Evolutionary conservation across 2,888 invertebrate species (phyloP).

Genomic region (Mythimna lalbum): DNA sequence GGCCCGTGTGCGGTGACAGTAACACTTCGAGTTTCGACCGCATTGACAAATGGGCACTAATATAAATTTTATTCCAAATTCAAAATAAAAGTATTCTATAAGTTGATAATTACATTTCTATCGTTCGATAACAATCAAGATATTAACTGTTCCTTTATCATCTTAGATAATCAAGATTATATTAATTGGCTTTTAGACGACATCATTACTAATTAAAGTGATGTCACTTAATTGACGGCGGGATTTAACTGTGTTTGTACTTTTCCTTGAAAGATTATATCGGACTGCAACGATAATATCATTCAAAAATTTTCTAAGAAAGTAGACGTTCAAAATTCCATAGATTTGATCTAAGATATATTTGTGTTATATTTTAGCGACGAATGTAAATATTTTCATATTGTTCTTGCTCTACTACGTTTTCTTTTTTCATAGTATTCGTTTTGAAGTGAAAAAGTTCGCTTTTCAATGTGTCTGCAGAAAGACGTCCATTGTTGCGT

Average conservation of each 20-base stretch:
- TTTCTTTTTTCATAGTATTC: neutral
- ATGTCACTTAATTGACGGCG: neutral
- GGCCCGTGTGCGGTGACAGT: too few species aligned
- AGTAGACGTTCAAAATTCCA: neutral
- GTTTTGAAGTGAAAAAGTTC: neutral
- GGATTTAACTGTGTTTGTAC: neutral
- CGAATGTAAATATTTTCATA: neutral
- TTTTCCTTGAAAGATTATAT: constrained; percentile 22
- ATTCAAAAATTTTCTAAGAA: neutral
- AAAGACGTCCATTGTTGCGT: neutral
- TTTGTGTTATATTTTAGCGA: neutral
- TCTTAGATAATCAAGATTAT: constrained; percentile 19
- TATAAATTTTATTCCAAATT: neutral
- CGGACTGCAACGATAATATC: neutral
- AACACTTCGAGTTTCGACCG: neutral
- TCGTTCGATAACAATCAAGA: constrained; percentile 14
- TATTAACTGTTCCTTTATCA: constrained; percentile 29
- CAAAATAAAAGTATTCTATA: neutral
- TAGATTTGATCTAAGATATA: neutral
- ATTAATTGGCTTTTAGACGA: constrained; percentile 17
- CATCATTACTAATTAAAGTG: neutral
- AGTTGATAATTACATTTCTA: constrained; percentile 1
- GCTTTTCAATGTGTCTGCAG: neutral
- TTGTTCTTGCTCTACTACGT: neutral
- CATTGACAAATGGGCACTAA: too few species aligned